Base-by-base conservation (phyloP, 2,797 vertebrate genomes). In the Gastrophryne carolinensis region DNA sequence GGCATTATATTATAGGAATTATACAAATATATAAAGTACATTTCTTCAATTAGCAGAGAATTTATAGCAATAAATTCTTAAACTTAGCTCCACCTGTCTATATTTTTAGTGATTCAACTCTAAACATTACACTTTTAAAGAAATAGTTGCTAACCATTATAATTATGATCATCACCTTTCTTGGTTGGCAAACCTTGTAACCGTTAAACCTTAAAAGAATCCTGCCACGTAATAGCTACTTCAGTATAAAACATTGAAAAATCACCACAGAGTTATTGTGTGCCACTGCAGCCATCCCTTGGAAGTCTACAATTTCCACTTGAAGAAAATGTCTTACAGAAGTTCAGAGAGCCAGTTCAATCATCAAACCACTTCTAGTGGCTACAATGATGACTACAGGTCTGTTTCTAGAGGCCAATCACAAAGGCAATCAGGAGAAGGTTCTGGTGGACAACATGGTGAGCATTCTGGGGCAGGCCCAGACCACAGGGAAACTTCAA, bases 11-110 rank as follows among this genome's bases (percentile, higher is more conserved):
- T 53, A 47, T 2, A 2, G 23, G 19, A 52, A 53, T 62, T 7
- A 72, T 72, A 52, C 62, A 72, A 72, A 37, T 39, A 27, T 49
- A 17, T 52, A n/a, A n/a, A 12, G 13, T 27, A 53, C 62, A 63
- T 19, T 15, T 24, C 62, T 37, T 12, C 52, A 66, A 70, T 58
- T 44, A 47, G 32, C 11, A 12, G 23, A 21, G 50, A 37, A 26
- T 19, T 61, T 4, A 29, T 13, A 21, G 4, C 60, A 63, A 72
- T 72, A 72, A 61, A 72, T n/a, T 3, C 26, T 72, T n/a, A 27
- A n/a, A 60, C 5, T 12, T 44, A 56, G 21, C 49, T 65, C 49
- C 71, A 64, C 71, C 60, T 62, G 44, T 39, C 30, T 53, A 13
- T 27, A n/a, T 23, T 32, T 67, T 15, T 0, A 53, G 12, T 13